Evolutionary conservation across 2,797 vertebrate species (phyloP).

Genomic region (Acanthurus leucopareius): DNA sequence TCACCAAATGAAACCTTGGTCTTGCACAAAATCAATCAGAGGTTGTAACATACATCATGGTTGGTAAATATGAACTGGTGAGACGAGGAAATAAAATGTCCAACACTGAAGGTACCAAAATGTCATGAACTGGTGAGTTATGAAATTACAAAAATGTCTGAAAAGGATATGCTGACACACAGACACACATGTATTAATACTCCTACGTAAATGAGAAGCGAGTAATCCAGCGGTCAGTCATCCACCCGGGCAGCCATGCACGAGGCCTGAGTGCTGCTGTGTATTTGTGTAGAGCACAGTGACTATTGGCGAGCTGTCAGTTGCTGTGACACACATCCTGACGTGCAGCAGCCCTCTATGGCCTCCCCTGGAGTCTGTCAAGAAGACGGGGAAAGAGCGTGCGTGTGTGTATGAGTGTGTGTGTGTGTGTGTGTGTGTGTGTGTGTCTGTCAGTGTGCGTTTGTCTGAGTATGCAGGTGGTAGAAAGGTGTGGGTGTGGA

Average conservation of each 20-base stretch:
- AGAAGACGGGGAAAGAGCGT: constrained; percentile 42
- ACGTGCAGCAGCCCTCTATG: constrained; percentile 53
- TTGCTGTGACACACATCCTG: constrained; percentile 69
- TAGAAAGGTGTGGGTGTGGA: constrained; percentile 71
- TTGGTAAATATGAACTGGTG: constrained; percentile 8
- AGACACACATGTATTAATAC: constrained; percentile 39
- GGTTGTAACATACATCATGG: not conserved
- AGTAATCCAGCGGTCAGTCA: constrained; percentile 67
- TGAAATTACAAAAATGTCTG: constrained; percentile 62
- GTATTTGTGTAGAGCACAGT: constrained; percentile 63
- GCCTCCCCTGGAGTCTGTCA: constrained; percentile 70
- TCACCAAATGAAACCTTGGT: not conserved
- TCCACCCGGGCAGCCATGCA: constrained; percentile 49
- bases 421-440: constrained; percentile 45
- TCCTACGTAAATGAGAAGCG: constrained; percentile 64
- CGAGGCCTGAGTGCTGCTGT: constrained; percentile 48
- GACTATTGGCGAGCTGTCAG: constrained; percentile 82
- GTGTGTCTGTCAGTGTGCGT: constrained; percentile 40
- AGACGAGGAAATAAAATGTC: constrained; percentile 22
- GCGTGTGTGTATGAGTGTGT: constrained; percentile 38
- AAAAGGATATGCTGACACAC: constrained; percentile 36
- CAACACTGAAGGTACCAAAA: not conserved
- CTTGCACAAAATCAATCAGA: constrained; percentile 26
- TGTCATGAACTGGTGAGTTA: constrained; percentile 50
- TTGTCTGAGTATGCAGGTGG: constrained; percentile 62